Conservation (phyloP, 2,797 vertebrate genomes). For the Chromobotia macracanthus region DNA sequence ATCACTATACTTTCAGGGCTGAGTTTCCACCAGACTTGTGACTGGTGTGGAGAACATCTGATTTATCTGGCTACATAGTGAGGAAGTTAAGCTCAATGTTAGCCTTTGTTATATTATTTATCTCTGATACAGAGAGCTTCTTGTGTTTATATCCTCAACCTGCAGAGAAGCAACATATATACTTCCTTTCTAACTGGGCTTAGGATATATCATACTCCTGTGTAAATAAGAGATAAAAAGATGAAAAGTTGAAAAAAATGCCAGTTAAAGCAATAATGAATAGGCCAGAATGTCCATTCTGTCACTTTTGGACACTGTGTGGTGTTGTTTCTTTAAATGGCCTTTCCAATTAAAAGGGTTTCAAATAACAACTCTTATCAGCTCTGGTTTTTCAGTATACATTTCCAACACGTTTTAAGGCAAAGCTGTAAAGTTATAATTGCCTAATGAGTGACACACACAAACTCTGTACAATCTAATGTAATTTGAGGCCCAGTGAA, state of each 20-base stretch:
- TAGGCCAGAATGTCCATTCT: background rate
- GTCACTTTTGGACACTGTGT: background rate
- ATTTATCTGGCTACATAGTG: slow-evolving; percentile 58
- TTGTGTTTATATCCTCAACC: slow-evolving; percentile 61
- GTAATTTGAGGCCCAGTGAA: slow-evolving; percentile 28
- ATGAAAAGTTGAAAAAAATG: background rate
- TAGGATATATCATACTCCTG: slow-evolving; percentile 65
- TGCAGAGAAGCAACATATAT: slow-evolving; percentile 70
- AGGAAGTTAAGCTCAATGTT: slow-evolving; percentile 67
- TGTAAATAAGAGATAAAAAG: slow-evolving; percentile 9
- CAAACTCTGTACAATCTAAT: slow-evolving; percentile 8
- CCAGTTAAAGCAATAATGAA: no score
- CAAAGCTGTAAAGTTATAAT: background rate
- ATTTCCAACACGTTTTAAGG: background rate
- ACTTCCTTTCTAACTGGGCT: slow-evolving; percentile 65
- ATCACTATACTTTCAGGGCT: background rate
- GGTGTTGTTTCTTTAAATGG: background rate
- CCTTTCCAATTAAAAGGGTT: background rate
- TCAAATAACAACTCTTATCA: background rate
- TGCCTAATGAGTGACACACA: slow-evolving; percentile 1
- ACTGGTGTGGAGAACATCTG: slow-evolving; percentile 31
- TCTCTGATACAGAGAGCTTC: slow-evolving; percentile 58
- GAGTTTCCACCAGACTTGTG: slow-evolving; percentile 23
- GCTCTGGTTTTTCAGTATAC: background rate
- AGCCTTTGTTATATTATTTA: slow-evolving; percentile 66